phyloP scores from a whole-genome alignment of 2,113 vertebrate species.

The Microcebus jonahi region DNA sequence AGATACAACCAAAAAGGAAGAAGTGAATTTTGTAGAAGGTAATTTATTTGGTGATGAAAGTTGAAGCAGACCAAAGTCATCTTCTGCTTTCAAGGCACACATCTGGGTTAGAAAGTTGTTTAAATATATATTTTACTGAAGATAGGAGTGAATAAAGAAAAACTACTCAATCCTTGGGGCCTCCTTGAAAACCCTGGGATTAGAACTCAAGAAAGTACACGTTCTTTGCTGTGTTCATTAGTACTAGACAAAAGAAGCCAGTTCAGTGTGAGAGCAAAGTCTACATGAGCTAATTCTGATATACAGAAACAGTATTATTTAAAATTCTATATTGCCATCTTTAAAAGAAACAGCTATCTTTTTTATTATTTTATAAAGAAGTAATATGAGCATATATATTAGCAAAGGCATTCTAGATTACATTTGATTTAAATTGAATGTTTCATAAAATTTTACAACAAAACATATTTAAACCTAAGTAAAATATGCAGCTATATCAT shows the following conservation, averaged over 20 bases:
- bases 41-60: neutral
- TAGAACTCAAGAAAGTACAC: neutral
- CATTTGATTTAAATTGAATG: neutral
- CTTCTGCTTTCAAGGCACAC: neutral
- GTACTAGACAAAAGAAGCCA: fast-evolving
- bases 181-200: neutral
- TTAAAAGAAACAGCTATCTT: neutral
- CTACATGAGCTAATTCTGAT: neutral
- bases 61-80: neutral
- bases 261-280: neutral
- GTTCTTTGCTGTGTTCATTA: neutral
- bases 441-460: neutral
- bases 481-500: neutral
- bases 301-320: neutral
- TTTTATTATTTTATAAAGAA: neutral
- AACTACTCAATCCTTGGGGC: neutral
- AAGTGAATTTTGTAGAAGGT: neutral
- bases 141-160: neutral
- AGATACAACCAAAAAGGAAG: neutral
- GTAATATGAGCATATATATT: neutral
- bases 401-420: neutral
- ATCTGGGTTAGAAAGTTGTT: neutral
- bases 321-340: neutral
- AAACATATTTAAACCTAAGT: neutral
- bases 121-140: neutral